Evolutionary conservation across 2,113 vertebrate genomes (phyloP).

Genomic region (Plecotus auritus): DNA sequence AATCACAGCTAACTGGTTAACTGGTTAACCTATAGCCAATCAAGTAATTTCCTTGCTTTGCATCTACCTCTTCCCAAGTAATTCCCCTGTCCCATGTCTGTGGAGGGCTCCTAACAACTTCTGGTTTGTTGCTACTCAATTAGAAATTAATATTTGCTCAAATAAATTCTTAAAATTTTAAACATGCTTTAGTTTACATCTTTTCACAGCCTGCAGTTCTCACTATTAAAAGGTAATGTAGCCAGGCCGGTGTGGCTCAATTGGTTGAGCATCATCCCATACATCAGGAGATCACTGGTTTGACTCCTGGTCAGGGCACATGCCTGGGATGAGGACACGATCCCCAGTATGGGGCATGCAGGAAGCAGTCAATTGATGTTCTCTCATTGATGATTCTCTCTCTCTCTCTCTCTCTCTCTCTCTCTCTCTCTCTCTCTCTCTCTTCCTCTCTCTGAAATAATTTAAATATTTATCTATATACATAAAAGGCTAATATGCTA

Average conservation of each 20-base stretch:
- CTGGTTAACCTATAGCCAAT: background rate
- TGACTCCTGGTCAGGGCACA: background rate
- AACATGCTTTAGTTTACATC: background rate
- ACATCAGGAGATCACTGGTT: background rate
- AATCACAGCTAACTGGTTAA: background rate
- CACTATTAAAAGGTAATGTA: background rate
- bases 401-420: background rate
- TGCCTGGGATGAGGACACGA: background rate
- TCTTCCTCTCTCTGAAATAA: background rate
- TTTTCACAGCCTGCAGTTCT: background rate
- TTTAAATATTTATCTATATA: too few relatives aligned
- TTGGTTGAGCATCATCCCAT: background rate
- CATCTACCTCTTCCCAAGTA: background rate
- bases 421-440: background rate
- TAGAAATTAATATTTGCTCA: background rate
- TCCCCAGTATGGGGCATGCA: too few relatives aligned
- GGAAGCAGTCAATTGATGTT: too few relatives aligned
- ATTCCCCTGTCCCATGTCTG: background rate
- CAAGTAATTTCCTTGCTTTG: background rate
- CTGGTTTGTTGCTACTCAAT: background rate
- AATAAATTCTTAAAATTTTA: background rate
- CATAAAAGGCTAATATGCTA: too few relatives aligned
- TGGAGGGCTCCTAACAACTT: background rate
- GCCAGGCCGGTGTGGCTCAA: background rate
- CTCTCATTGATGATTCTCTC: too few relatives aligned